A percentile compares a stretch with the other conserved stretches of the same genome.
Conservation (phyloP, 2,113 vertebrate genomes). For the Patagioenas fasciata region DNA sequence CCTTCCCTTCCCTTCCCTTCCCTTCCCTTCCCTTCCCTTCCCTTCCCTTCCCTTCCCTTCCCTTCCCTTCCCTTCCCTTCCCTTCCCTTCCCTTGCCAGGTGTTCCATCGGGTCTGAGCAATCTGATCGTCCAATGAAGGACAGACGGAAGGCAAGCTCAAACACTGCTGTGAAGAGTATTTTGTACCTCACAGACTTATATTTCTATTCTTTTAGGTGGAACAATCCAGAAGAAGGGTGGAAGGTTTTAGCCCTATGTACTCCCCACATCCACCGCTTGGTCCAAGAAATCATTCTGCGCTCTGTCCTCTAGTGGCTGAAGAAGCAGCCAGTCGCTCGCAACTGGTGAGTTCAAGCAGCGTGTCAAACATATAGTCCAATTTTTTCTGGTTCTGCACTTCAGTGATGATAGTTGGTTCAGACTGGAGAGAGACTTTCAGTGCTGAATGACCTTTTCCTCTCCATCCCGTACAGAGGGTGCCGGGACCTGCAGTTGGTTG, state of each 20-base stretch:
- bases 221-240: conserved; percentile 66
- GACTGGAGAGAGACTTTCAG: not conserved
- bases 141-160: not conserved
- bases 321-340: conserved; percentile 69
- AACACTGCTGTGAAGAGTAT: not conserved
- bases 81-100: not conserved
- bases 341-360: conserved; percentile 74
- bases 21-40: too few relatives aligned
- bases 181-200: not conserved
- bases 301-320: conserved; percentile 62
- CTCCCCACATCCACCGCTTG: conserved; percentile 80
- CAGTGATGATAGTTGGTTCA: not conserved
- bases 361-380: not conserved
- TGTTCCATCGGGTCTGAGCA: not conserved
- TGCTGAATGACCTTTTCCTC: not conserved
- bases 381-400: not conserved
- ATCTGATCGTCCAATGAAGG: not conserved
- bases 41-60: too few relatives aligned
- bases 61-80: too few relatives aligned
- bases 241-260: conserved; percentile 67
- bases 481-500: not conserved
- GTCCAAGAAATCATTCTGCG: conserved; percentile 55
- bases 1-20: too few relatives aligned
- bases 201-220: conserved; percentile 72
- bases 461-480: not conserved